Conservation (phyloP, 2,888 invertebrate species). For the Drosophila subquinaria region DNA sequence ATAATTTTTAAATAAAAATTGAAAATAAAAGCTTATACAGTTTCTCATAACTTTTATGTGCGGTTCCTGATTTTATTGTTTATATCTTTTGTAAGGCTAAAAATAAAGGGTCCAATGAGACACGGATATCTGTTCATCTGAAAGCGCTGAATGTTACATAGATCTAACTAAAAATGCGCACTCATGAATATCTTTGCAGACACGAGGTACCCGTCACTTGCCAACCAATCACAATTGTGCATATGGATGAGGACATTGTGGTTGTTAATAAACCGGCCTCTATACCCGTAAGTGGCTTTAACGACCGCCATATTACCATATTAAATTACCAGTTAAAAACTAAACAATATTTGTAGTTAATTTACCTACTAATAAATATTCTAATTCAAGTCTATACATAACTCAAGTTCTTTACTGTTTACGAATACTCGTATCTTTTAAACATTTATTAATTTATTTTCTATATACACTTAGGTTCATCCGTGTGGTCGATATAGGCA, state of each 20-base stretch:
- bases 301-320: conserved; percentile 89
- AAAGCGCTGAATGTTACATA: conserved; percentile 53
- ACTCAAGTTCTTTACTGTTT: not conserved
- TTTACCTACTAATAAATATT: conserved; percentile 1
- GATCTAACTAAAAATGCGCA: conserved; percentile 51
- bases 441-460: not conserved
- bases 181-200: conserved; percentile 88
- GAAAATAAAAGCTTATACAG: too few species aligned
- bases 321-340: conserved; percentile 11
- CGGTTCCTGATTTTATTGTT: not conserved
- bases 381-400: conserved; percentile 3
- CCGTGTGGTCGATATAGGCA: conserved; percentile 99
- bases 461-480: conserved; percentile 90
- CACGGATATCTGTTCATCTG: conserved; percentile 32
- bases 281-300: conserved; percentile 98
- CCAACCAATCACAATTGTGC: conserved; percentile 98
- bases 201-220: conserved; percentile 99
- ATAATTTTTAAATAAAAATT: too few species aligned
- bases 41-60: too few species aligned
- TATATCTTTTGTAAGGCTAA: conserved; percentile 1
- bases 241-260: conserved; percentile 99
- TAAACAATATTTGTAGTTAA: conserved; percentile 3
- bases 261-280: conserved; percentile 99
- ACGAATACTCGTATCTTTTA: not conserved
- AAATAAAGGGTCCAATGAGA: conserved; percentile 7